Evolutionary conservation across 2,888 invertebrate genomes (phyloP), one percentile per base, ranked within the genome.

Genomic region (Diabrotica balteata): DNA sequence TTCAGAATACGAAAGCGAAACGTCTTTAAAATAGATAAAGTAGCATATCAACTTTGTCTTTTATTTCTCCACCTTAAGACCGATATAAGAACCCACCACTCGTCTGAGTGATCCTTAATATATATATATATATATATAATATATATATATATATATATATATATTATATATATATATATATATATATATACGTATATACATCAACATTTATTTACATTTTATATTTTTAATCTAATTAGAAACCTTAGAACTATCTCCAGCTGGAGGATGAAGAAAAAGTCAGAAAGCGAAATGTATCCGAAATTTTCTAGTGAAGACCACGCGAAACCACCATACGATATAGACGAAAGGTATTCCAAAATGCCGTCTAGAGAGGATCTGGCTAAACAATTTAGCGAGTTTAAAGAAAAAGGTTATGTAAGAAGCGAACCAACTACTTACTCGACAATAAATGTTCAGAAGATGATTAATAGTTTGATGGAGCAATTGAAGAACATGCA

Each of bases 281-380:
- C 58, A 7, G 63, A 51, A 46, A 8, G 49, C 0, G 32, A 63
- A 47, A 62, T 73, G 8, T 10, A 44, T 22, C 73, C 75, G 10
- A 76, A 73, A 71, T 54, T 58, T 10, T 75, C 75, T 47, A 55
- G 58, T 22, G 70, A 71, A n/a, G 63, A 57, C 54, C 7, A n/a
- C 22, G 59, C 66, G 6, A 65, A 59, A 67, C 63, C 80, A n/a
- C 87, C 88, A 4, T 90, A 86, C 77, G 90, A 87, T 71, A 88
- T 87, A 0, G 85, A 86, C 73, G 83, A 87, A 0, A 86, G 88
- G n/a, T 88, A 86, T 75, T 85, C 87, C 79, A 84, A 83, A 22
- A 80, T 88, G 8, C 79, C 88, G 9, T 86, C 85, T 0, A 80
- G 89, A 60, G 77, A 76, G 52, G 83, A 83, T 54, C 68, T 82